phyloP scores from a whole-genome alignment of 2,888 invertebrate genomes.

The Pristionchus maxplancki region DNA sequence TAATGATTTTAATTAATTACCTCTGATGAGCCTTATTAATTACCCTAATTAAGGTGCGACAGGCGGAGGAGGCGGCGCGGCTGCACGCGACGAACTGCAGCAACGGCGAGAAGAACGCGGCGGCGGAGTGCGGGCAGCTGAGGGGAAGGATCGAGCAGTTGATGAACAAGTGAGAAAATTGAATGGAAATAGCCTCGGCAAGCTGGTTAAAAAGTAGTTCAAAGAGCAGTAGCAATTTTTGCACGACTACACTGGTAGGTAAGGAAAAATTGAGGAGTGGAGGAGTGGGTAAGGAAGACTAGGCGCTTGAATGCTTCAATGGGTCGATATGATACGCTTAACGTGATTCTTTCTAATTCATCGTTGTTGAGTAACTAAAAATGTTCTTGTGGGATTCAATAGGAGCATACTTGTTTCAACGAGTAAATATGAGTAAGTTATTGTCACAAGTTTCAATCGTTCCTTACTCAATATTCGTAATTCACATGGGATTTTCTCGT shows the following conservation, averaged over 20 bases:
- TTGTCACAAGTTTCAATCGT: too few relatives aligned
- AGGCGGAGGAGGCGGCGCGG: constrained; percentile 85
- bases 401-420: not conserved
- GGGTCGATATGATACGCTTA: not conserved
- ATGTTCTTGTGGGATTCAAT: too few relatives aligned
- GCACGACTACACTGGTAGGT: too few relatives aligned
- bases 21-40: not conserved
- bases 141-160: constrained; percentile 91
- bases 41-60: constrained; percentile 79
- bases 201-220: too few relatives aligned
- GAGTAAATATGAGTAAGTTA: not conserved
- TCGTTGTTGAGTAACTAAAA: too few relatives aligned
- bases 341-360: not conserved
- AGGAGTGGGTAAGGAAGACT: too few relatives aligned
- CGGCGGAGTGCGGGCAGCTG: constrained; percentile 86
- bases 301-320: not conserved
- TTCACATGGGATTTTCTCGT: too few relatives aligned
- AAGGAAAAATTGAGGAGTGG: too few relatives aligned
- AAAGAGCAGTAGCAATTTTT: too few relatives aligned
- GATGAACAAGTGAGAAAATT: constrained; percentile 85
- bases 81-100: constrained; percentile 83
- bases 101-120: constrained; percentile 84
- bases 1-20: not conserved
- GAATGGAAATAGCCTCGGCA: too few relatives aligned
- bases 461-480: too few relatives aligned